Base-by-base conservation (phyloP, 2,888 invertebrate genomes). In the Chrysina gloriosa region DNA sequence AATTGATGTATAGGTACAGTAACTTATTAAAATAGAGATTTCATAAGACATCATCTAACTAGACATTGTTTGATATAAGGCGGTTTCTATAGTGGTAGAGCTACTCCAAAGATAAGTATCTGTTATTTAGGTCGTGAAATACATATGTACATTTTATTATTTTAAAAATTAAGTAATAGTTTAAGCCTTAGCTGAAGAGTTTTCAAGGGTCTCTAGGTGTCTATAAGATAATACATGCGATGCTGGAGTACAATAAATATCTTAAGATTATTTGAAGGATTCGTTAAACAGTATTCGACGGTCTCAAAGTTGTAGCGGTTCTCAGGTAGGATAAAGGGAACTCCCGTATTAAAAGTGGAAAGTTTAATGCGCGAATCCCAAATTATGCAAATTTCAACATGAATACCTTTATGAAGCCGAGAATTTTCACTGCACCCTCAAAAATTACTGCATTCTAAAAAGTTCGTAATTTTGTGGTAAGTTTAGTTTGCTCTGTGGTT, bases 391-490 rank as follows among this genome's bases (percentile, higher is more conserved):
- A 66, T 66, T 66, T 66, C 66, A 45, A 47, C 47, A 36, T 31
- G 56, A 56, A 66, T 66, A 66, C 66, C 66, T 66, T 65, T 52
- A 65, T 58, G 58, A 47, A 58, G 39, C 65, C 45, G 47, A 47
- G 58, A 66, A 66, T 66, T 66, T 66, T 47, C 56, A 66, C 23
- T 66, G 66, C 66, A 66, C 56, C 66, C 71, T 63, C 63, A 63
- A 67, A 67, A 67, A 67, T 63, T 67, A 67, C 63, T 63, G 63
- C 67, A 67, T 67, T 67, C 67, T 67, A 50, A 63, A n/a, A 67
- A 67, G 67, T 67, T 67, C 39, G 63, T 67, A 67, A 67, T 67
- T 67, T 63, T 45, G 63, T 14, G 67, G 67, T 61, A 50, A 52
- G 67, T 63, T 63, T 45, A 67, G 67, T 61, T 61, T 48, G 66